A percentile compares a stretch with the other conserved stretches of the same genome.
Conservation (phyloP, 2,888 invertebrate species). For the Apoda limacodes region DNA sequence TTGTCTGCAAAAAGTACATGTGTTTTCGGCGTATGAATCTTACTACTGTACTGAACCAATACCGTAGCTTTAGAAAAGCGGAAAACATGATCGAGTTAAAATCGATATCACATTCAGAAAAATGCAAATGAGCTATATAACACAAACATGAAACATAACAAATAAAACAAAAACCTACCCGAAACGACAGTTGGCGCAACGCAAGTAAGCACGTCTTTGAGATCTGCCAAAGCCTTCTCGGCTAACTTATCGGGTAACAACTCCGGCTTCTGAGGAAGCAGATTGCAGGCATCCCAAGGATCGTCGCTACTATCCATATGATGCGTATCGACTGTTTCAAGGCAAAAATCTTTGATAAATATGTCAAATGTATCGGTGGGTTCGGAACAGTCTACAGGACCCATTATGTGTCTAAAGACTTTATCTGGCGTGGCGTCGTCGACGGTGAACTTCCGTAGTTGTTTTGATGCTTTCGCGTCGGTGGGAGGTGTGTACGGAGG, state of each 20-base stretch:
- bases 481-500: constrained; percentile 57
- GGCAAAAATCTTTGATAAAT: constrained; percentile 45
- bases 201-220: constrained; percentile 38
- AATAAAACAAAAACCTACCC: too few species aligned
- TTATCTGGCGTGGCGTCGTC: constrained; percentile 30
- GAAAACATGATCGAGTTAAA: too few species aligned
- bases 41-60: too few species aligned
- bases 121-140: too few species aligned
- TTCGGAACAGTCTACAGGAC: constrained; percentile 17
- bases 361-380: constrained; percentile 35
- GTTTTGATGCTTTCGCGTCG: constrained; percentile 27
- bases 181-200: constrained; percentile 35
- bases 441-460: constrained; percentile 30
- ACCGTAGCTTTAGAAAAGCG: too few species aligned
- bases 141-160: too few species aligned
- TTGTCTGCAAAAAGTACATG: too few species aligned
- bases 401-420: constrained; percentile 26
- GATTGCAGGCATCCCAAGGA: constrained; percentile 51
- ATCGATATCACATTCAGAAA: too few species aligned
- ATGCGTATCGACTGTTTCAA: constrained; percentile 34
- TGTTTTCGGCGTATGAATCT: too few species aligned
- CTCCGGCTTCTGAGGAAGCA: constrained; percentile 37
- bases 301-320: constrained; percentile 32
- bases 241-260: constrained; percentile 27
- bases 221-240: constrained; percentile 28